Conservation (phyloP, 2,888 invertebrate genomes). For the Cordilura impudica region DNA sequence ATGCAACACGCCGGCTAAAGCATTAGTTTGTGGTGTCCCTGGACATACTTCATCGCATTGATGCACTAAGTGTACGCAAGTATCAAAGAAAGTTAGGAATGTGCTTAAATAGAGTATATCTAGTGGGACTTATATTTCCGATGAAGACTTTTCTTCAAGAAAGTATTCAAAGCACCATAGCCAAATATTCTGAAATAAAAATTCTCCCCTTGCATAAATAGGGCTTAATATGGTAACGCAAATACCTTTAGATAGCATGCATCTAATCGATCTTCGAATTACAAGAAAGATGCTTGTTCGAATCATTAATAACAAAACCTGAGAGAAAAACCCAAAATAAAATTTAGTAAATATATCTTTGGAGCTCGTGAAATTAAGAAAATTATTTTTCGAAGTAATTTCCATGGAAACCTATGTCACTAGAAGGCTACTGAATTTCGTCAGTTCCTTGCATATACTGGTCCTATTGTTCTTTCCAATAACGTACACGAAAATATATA, state of each 20-base stretch:
- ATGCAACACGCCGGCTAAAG: conserved; percentile 30
- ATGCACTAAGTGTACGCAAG: conserved; percentile 23
- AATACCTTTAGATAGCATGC: too few relatives aligned
- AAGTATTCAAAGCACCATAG: too few relatives aligned
- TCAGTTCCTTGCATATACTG: conserved; percentile 56
- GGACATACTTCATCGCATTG: conserved; percentile 21
- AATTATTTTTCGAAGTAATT: conserved; percentile 41
- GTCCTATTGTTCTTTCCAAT: conserved; percentile 9
- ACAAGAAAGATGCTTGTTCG: too few relatives aligned
- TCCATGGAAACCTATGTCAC: conserved; percentile 38
- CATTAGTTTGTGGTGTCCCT: too few relatives aligned
- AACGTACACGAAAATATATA: conserved; percentile 36
- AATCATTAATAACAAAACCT: too few relatives aligned
- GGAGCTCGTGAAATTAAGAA: too few relatives aligned
- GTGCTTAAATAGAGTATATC: conserved; percentile 27
- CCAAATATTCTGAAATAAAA: conserved; percentile 14
- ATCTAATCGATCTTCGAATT: too few relatives aligned
- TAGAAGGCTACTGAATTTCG: conserved; percentile 56
- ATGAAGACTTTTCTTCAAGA: too few relatives aligned
- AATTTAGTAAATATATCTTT: too few relatives aligned
- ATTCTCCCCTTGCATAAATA: conserved; percentile 39
- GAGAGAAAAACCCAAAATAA: too few relatives aligned
- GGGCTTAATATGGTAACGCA: too few relatives aligned
- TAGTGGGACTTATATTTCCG: too few relatives aligned
- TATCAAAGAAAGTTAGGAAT: conserved; percentile 14